Base-by-base conservation (phyloP, 2,113 vertebrate species). In the Brachypteracias leptosomus region DNA sequence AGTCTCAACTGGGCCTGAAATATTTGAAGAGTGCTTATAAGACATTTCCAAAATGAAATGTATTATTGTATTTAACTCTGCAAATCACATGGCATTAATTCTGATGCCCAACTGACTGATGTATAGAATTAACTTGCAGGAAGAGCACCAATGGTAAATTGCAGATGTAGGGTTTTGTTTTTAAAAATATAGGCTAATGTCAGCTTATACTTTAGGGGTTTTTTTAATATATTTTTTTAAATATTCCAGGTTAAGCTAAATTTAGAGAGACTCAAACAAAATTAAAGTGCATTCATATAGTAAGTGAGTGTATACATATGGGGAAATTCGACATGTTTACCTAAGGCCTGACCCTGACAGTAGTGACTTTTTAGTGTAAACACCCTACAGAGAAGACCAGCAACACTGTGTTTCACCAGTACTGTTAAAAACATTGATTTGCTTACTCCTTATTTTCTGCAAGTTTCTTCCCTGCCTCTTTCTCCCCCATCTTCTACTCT, bases 391-490 rank as follows among this genome's bases (percentile, higher is more conserved):
- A 73, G 21, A 77, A 89, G 25, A 68, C 24, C 35, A 47, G 13
- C 17, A 65, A 47, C 15, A 57, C 21, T 1, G 2, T 28, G 11
- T 86, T 73, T 92, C 49, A 51, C 4, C 24, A 49, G 3, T 36
- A 44, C 20, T 75, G 38, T 47, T 77, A 63, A 63, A 81, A 88
- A 36, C 8, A 38, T 15, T 57, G 71, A 22, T 42, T 63, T 79
- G 9, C 6, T 26, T 47, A 59, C 7, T 4, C 3, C 5, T 54
- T 52, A 4, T 75, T 90, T 82, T 42, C 25, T 25, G 7, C 7
- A 22, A 38, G 29, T 44, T 49, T 33, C 15, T 6, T 15, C 6
- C 4, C 3, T 0, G 1, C 7, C 3, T 3, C 5, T 67, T 74
- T 91, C 36, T 38, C 10, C 26, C 5, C 24, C 13, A 16, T 65